Evolutionary conservation across 2,888 invertebrate species (phyloP).

Genomic region (Corythucha ciliata): DNA sequence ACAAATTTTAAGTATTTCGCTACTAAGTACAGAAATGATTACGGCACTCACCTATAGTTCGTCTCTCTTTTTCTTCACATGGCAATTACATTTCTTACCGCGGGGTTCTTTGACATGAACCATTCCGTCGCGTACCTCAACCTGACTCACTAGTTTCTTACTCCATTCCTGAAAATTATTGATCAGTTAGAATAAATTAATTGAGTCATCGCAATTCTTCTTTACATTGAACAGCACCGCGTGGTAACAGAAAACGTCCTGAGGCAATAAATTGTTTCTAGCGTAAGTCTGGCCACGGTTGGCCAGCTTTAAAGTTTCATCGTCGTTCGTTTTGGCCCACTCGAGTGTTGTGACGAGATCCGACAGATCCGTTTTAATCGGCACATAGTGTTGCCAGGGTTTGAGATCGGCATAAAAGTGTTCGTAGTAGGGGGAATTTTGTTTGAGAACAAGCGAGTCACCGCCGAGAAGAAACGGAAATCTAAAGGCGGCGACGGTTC

Average conservation of each 20-base stretch:
- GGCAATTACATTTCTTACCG: conserved; percentile 37
- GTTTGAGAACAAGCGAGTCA: conserved; percentile 80
- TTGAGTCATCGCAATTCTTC: too few relatives aligned
- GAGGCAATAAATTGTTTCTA: conserved; percentile 67
- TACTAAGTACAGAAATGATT: too few relatives aligned
- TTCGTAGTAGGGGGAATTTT: conserved; percentile 88
- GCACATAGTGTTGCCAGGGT: conserved; percentile 73
- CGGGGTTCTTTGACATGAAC: conserved; percentile 50
- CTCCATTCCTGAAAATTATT: conserved; percentile 58
- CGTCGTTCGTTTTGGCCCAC: conserved; percentile 68
- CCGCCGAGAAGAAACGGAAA: conserved; percentile 85
- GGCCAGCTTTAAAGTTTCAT: conserved; percentile 55
- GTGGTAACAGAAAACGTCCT: conserved; percentile 82
- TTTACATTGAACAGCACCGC: conserved; percentile 56
- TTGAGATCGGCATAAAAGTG: conserved; percentile 74
- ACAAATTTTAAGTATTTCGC: too few relatives aligned
- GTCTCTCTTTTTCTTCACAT: conserved; percentile 39
- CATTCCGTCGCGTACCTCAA: conserved; percentile 53
- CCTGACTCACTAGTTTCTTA: conserved; percentile 50
- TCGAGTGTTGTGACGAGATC: conserved; percentile 67
- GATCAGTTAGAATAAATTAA: too few relatives aligned
- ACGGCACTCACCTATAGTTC: too few relatives aligned
- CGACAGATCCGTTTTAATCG: conserved; percentile 67
- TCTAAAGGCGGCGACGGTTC: conserved; percentile 92
- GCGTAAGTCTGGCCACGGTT: conserved; percentile 60